Conservation (phyloP, 2,888 invertebrate species). For the Agrotis segetum region DNA sequence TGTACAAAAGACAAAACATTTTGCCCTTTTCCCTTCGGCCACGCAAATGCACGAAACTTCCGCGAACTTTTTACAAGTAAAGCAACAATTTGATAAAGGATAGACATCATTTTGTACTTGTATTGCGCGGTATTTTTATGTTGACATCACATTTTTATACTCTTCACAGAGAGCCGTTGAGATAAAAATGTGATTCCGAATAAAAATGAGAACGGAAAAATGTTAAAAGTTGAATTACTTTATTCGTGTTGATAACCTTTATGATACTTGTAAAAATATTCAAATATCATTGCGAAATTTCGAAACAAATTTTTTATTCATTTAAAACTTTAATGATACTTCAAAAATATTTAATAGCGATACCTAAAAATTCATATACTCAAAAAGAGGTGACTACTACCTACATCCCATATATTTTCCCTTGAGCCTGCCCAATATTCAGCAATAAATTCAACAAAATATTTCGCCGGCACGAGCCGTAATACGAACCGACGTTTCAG, state of each 20-base stretch:
- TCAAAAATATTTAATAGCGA: no score
- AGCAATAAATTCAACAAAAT: conserved; percentile 37
- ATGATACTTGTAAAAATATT: conserved; percentile 2
- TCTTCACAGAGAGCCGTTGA: neutral
- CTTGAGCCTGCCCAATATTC: neutral
- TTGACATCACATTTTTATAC: conserved; percentile 11
- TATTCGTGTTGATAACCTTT: neutral
- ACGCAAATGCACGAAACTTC: conserved; percentile 58
- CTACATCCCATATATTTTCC: neutral
- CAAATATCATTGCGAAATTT: neutral
- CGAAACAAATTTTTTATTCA: neutral
- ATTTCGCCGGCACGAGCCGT: conserved; percentile 28
- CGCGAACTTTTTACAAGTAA: conserved; percentile 52
- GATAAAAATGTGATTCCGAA: conserved; percentile 25
- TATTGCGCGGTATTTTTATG: conserved; percentile 10
- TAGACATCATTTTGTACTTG: conserved; percentile 21
- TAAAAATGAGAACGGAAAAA: neutral
- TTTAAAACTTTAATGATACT: neutral
- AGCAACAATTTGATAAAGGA: conserved; percentile 50
- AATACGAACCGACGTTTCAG: conserved; percentile 25
- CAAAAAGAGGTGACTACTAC: neutral
- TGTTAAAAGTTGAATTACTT: conserved; percentile 9
- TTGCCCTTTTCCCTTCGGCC: conserved; percentile 56
- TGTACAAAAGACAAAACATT: conserved; percentile 66
- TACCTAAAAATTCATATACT: neutral